Evolutionary conservation across 2,113 vertebrate genomes (phyloP).

Genomic region (Hystrix cristata): DNA sequence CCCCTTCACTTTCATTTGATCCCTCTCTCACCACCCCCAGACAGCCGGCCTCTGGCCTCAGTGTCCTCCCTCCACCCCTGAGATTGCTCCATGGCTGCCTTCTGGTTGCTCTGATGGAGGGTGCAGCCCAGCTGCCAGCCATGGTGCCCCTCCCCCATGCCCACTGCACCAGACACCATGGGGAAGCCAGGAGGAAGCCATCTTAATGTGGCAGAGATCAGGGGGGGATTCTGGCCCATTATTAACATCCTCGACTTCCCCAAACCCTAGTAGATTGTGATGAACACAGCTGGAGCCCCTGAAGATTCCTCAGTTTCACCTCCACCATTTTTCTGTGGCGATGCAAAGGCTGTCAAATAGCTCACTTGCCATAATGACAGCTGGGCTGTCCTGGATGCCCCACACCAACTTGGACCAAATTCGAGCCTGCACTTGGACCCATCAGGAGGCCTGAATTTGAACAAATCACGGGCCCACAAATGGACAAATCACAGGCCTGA

Average conservation of each 20-base stretch:
- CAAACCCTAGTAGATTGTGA: background rate
- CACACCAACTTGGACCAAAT: background rate
- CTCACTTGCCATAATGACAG: background rate
- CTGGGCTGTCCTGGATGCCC: too few relatives aligned
- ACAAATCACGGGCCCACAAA: background rate
- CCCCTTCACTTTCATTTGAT: background rate
- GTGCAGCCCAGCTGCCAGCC: background rate
- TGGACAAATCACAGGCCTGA: background rate
- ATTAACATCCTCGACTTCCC: background rate
- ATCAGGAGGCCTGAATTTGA: background rate
- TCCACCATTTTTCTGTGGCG: background rate
- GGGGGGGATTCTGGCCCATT: background rate
- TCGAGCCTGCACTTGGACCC: background rate
- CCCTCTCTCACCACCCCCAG: too few relatives aligned
- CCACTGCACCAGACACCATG: background rate
- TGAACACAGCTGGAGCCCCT: background rate
- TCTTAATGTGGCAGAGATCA: background rate
- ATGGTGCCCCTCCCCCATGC: rapidly evolving
- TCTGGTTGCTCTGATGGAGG: background rate
- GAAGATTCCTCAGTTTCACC: background rate
- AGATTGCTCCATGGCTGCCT: background rate
- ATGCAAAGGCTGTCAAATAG: background rate
- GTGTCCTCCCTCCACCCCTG: background rate
- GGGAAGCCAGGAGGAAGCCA: background rate
- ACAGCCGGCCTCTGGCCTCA: background rate